Percentiles rank a stretch among this genome's conserved stretches.
phyloP scores from a whole-genome alignment of 2,113 vertebrate species.

The Aleadryas rufinucha region DNA sequence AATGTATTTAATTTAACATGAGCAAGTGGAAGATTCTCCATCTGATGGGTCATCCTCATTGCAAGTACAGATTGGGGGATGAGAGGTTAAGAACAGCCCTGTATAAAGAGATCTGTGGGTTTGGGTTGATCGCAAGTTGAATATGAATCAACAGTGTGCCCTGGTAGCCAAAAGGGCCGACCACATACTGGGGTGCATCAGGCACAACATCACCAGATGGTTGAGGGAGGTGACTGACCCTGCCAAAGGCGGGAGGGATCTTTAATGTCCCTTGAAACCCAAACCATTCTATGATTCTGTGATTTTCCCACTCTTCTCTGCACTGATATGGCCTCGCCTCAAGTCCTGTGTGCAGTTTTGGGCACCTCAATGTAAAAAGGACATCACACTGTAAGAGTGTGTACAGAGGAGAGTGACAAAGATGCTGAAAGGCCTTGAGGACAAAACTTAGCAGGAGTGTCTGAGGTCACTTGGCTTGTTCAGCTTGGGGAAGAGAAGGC shows the following conservation, averaged over 20 bases:
- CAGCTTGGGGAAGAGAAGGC: neutral
- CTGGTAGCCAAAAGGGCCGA: neutral
- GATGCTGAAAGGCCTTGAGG: neutral
- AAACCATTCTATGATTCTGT: neutral
- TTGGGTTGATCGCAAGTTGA: neutral
- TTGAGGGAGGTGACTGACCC: neutral
- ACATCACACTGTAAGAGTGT: neutral
- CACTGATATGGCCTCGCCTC: fast-evolving
- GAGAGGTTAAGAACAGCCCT: neutral
- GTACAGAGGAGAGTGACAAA: neutral
- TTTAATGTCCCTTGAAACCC: neutral
- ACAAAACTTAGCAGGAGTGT: neutral
- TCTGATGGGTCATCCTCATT: neutral
- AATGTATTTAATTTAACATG: neutral
- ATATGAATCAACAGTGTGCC: neutral
- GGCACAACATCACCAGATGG: neutral
- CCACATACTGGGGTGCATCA: neutral
- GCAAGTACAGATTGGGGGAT: neutral
- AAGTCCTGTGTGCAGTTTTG: neutral
- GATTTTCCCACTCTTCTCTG: neutral
- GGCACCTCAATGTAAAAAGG: neutral
- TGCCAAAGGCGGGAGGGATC: neutral
- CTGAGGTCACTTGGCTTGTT: neutral
- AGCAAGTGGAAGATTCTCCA: neutral
- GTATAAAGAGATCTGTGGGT: fast-evolving